Conservation (phyloP, 1,140 invertebrate genomes). For the Drosophila tsacasi region DNA sequence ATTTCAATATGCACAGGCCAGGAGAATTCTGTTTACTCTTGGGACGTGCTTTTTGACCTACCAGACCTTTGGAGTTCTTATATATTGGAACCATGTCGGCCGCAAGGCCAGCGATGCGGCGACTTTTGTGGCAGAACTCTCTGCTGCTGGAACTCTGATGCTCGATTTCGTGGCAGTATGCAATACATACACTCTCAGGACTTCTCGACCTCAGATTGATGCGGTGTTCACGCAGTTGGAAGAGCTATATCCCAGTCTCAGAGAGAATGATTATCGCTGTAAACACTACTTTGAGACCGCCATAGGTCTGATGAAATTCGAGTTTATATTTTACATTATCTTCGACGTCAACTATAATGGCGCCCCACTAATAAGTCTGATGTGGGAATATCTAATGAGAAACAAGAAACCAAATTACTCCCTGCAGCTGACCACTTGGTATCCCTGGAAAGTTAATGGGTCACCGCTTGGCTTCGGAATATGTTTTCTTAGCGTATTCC, state of each 20-base stretch:
- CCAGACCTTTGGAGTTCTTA: conserved; percentile 61
- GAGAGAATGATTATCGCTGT: conserved; percentile 26
- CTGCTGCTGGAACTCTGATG: conserved; percentile 50
- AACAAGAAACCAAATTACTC: neutral
- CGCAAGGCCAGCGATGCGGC: neutral
- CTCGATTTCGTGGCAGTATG: conserved; percentile 40
- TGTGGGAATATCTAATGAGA: neutral
- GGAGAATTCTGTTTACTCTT: conserved; percentile 37
- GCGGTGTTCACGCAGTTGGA: conserved; percentile 40
- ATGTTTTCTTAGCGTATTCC: conserved; percentile 21
- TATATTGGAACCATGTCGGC: conserved; percentile 34
- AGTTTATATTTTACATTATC: too few relatives aligned
- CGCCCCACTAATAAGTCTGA: neutral
- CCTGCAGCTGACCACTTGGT: conserved; percentile 53
- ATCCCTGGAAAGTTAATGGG: conserved; percentile 54
- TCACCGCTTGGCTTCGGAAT: conserved; percentile 17
- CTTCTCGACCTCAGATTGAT: conserved; percentile 41
- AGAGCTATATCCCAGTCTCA: conserved; percentile 24
- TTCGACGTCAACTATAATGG: too few relatives aligned
- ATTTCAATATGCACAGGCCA: neutral
- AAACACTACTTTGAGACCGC: conserved; percentile 45
- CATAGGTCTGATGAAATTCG: conserved; percentile 38
- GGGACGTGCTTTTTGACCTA: conserved; percentile 55
- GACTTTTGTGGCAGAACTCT: conserved; percentile 39
- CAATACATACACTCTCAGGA: conserved; percentile 50